Evolutionary conservation across 2,888 invertebrate genomes (phyloP), one percentile per base, ranked within the genome.

Genomic region (Flabesymbios commensalis): DNA sequence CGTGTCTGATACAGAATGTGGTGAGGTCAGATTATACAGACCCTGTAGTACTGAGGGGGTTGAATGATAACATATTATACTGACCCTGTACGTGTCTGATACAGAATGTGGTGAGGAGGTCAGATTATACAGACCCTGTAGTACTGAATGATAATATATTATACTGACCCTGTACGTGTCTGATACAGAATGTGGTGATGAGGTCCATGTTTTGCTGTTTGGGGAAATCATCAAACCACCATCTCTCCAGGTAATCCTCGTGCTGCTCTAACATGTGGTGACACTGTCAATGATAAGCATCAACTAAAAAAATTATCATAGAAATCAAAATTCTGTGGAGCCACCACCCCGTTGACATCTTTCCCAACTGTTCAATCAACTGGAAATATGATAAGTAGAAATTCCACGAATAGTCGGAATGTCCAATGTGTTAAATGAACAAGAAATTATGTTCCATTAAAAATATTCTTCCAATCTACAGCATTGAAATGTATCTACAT

Each of bases 241-340:
- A 97, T 36, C 90, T 88, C 81, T 95, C 95, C 51, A 97, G 85
- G 3, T 87, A 83, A 65, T 87, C 87, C 78, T 96, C 95, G 70
- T 91, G 86, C 70, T 91, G 89, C 79, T 92, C 93, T 41, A 92
- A 88, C 73, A 94, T 84, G n/a, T 87, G 84, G 74, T 93, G 90
- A 78, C 96, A 97, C 83, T 94, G 89, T 59, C 75, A 71, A 43
- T 5, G 57, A 41, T n/a, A n/a, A n/a, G n/a, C n/a, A n/a, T n/a
- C n/a, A n/a, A n/a, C n/a, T n/a, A n/a, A n/a, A n/a, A n/a, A n/a
- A n/a, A n/a, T n/a, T n/a, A n/a, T n/a, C n/a, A n/a, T n/a, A n/a
- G n/a, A n/a, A n/a, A n/a, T n/a, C 42, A 39, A 63, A 42, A 42
- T 48, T n/a, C 31, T n/a, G 32, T 31, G 10, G 31, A 2, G n/a